A percentile compares a stretch with the other conserved stretches of the same genome.
These are phyloP conservation scores for Andricus grossulariae DNA, from an alignment of 1,140 invertebrate species.

Conservation along the genomic window DNA sequence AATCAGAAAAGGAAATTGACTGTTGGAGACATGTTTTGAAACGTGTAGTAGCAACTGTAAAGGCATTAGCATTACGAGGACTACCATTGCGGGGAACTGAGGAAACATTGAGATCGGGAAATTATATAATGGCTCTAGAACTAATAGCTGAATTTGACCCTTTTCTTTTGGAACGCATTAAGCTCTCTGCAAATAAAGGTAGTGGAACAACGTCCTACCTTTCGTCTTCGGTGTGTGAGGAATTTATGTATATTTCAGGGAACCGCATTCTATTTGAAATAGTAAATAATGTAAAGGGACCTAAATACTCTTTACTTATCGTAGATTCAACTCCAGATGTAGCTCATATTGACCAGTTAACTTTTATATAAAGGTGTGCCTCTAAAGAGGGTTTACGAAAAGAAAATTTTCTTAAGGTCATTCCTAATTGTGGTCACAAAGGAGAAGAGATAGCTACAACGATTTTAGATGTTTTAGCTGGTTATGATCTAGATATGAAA, in stretches of 20 bases:
- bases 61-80: conserved; percentile 45
- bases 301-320: too few species aligned
- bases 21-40: conserved; percentile 45
- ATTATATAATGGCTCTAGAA: conserved; percentile 53
- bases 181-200: conserved; percentile 47
- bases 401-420: too few species aligned
- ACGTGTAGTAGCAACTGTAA: conserved; percentile 45
- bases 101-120: conserved; percentile 47
- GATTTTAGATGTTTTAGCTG: too few species aligned
- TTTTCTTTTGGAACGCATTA: conserved; percentile 50
- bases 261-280: too few species aligned
- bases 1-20: conserved; percentile 39
- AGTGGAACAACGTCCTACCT: conserved; percentile 50
- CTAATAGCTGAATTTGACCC: conserved; percentile 50
- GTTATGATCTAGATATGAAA: too few species aligned
- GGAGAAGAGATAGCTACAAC: too few species aligned
- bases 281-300: too few species aligned
- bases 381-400: too few species aligned
- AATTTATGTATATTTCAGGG: conserved; percentile 42
- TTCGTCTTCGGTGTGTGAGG: conserved; percentile 49
- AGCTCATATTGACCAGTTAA: too few species aligned
- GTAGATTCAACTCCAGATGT: too few species aligned
- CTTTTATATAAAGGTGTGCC: too few species aligned
- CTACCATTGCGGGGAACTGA: conserved; percentile 52
- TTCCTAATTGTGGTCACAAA: too few species aligned